Base-by-base conservation (phyloP, 53 echinoderm and acorn worm species). In the Pentamera pediparva region DNA sequence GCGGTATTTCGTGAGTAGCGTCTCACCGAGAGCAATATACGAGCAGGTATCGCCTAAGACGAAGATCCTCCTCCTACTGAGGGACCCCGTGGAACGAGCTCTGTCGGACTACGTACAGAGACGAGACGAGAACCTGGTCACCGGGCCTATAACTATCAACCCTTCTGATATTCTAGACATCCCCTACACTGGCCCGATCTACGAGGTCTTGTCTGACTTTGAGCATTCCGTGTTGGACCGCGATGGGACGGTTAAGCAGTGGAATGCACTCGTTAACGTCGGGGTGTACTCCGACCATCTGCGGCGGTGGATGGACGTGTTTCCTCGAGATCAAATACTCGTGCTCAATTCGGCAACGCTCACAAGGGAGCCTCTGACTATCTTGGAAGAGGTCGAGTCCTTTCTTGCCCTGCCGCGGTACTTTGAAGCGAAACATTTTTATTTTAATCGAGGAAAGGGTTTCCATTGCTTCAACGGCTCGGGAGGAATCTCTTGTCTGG, bases 41-140 rank as follows among this genome's bases (percentile, higher is more conserved):
- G 33, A 72, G 6, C 19, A 52, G 3, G 27, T 51, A 4, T 45
- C 50, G 11, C 73, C 73, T 4, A 24, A 25, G 8, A 51, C 50
- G 13, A 72, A 72, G 73, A 32, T 72, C 5, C 49, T 72, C 22
- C n/a, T 72, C 15, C 21, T 72, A 6, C 12, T 72, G 21, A 26
- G 73, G 21, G 73, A 72, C 34, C 73, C 73, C 6, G 51, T 72
- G 18, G 27, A 51, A 50, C n/a, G 73, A 0, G 50, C 73, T 12
- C 51, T 72, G 7, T 72, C 73, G 5, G 73, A 72, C 19, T 72
- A 72, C 30, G 18, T 51, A 25, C 29, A 27, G 2, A 35, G 49
- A 9, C 20, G 31, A 32, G 26, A 49, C 24, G 30, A 29, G 73
- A 19, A 35, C 4, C 32, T 31, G 2, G 9, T 61, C n/a, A 61